Conservation (phyloP, 2,113 vertebrate genomes). For the Taxidea taxus region DNA sequence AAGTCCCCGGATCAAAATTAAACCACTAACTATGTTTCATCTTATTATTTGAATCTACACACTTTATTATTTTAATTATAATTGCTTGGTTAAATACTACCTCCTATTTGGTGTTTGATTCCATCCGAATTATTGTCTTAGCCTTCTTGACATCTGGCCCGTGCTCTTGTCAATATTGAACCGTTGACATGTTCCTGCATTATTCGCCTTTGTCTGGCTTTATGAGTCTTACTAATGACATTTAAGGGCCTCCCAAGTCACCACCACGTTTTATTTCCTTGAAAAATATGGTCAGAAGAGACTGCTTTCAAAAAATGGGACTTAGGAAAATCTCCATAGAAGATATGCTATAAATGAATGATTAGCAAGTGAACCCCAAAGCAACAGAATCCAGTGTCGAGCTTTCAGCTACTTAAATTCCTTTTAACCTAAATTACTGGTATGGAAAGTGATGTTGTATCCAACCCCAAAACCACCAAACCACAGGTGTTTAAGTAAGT, state of each 20-base stretch:
- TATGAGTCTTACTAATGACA: not conserved
- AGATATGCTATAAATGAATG: not conserved
- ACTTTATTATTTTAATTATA: no score
- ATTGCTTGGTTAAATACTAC: not conserved
- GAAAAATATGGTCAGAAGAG: not conserved
- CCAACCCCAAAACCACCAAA: constrained; percentile 39
- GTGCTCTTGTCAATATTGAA: not conserved
- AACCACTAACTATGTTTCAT: not conserved
- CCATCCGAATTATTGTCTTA: not conserved
- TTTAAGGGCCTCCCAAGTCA: not conserved
- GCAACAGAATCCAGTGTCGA: not conserved
- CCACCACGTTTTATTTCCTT: not conserved
- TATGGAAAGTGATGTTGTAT: constrained; percentile 24
- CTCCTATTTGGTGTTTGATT: not conserved
- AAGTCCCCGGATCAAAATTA: not conserved
- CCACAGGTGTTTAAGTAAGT: constrained; percentile 53
- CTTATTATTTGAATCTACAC: not conserved
- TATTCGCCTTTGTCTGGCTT: not conserved
- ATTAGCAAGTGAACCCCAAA: not conserved
- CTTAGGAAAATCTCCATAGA: not conserved
- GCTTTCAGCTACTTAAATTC: constrained; percentile 26
- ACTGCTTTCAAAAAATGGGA: not conserved
- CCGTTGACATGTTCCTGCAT: not conserved
- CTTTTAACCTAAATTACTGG: constrained; percentile 34
- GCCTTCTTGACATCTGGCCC: not conserved